Evolutionary conservation across 2,888 invertebrate genomes (phyloP).

Genomic region (Eupeodes luniger): DNA sequence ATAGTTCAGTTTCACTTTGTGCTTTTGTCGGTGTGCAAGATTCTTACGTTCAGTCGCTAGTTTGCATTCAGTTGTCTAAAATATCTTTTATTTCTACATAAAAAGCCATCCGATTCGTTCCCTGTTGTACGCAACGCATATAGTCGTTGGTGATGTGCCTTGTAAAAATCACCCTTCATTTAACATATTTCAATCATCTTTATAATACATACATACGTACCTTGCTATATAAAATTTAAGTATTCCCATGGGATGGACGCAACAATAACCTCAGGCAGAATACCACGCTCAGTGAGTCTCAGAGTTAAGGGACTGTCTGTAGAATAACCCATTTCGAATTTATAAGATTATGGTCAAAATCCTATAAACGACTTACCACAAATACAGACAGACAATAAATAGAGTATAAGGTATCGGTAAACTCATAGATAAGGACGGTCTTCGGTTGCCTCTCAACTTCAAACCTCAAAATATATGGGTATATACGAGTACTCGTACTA

Average conservation of each 20-base stretch:
- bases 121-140: not conserved
- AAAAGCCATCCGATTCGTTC: not conserved
- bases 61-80: too few relatives aligned
- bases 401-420: not conserved
- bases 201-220: not conserved
- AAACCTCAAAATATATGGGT: not conserved
- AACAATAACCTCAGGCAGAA: not conserved
- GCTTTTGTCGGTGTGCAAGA: too few relatives aligned
- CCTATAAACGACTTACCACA: slow-evolving; percentile 22
- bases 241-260: slow-evolving; percentile 19
- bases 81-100: too few relatives aligned
- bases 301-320: slow-evolving; percentile 6
- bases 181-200: slow-evolving; percentile 40
- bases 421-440: not conserved
- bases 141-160: too few relatives aligned
- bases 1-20: too few relatives aligned
- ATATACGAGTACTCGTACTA: too few relatives aligned
- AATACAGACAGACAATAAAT: not conserved
- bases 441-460: not conserved
- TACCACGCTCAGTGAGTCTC: not conserved
- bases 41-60: too few relatives aligned
- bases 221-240: slow-evolving; percentile 10
- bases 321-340: slow-evolving; percentile 39
- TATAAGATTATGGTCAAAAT: slow-evolving; percentile 32
- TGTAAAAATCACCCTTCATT: not conserved